phyloP scores from a whole-genome alignment of 2,888 invertebrate genomes.

The Polylopha cassiicola region DNA sequence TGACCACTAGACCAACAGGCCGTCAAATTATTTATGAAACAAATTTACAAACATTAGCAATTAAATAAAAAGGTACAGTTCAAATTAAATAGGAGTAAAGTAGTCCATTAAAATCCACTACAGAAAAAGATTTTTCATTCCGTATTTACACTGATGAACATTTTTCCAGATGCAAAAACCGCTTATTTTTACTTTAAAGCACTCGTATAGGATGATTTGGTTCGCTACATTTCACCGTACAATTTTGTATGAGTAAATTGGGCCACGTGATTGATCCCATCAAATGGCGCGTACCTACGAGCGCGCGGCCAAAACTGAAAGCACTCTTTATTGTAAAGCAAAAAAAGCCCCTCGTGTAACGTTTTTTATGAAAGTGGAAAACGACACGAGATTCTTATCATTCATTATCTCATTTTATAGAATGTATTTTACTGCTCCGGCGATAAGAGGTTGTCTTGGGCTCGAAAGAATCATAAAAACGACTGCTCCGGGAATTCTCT shows the following conservation, averaged over 20 bases:
- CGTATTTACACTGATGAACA: too few species aligned
- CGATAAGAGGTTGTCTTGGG: conserved; percentile 2
- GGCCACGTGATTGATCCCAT: conserved; percentile 45
- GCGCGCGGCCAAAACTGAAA: conserved; percentile 24
- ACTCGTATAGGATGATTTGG: conserved; percentile 35
- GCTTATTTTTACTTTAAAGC: conserved; percentile 19
- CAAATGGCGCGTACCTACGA: conserved; percentile 40
- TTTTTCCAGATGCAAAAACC: background rate
- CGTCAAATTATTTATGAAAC: too few species aligned
- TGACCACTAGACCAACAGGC: too few species aligned
- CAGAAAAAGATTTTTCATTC: too few species aligned
- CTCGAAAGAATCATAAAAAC: conserved; percentile 8
- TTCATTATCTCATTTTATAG: conserved; percentile 9
- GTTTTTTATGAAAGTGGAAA: conserved; percentile 8
- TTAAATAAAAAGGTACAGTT: too few species aligned
- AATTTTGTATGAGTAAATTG: conserved; percentile 40
- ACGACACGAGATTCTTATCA: conserved; percentile 10
- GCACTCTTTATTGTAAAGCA: conserved; percentile 17
- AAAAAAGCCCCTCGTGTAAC: conserved; percentile 9
- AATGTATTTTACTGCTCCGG: conserved; percentile 5
- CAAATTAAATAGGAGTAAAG: too few species aligned
- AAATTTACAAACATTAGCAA: too few species aligned
- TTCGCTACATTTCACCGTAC: conserved; percentile 42
- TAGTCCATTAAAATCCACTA: too few species aligned
- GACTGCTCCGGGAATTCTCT: background rate